These are phyloP conservation scores for Pachyseris speciosa DNA, from an alignment of 64 coral and sea anemone genomes.

Conservation along the genomic window DNA sequence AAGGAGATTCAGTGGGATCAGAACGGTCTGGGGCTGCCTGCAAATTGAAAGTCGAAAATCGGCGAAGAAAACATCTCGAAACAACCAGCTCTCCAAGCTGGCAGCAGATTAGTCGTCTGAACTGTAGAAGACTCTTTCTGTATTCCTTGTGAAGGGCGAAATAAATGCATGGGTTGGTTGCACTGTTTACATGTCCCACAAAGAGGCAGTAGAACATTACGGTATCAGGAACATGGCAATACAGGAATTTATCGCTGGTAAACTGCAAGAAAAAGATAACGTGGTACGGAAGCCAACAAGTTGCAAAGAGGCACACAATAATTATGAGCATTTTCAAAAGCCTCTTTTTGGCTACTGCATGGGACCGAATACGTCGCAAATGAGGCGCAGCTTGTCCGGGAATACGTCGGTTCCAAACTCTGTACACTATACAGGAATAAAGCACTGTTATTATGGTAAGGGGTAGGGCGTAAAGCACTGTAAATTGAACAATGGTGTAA, in stretches of 20 bases:
- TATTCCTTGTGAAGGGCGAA: slow-evolving; percentile 46
- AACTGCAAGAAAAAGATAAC: slow-evolving; percentile 33
- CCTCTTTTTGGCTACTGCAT: slow-evolving; percentile 16
- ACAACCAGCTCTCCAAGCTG: not conserved
- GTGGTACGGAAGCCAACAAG: slow-evolving; percentile 62
- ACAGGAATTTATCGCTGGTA: not conserved
- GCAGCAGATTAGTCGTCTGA: not conserved
- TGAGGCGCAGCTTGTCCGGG: slow-evolving; percentile 30
- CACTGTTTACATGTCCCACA: slow-evolving; percentile 51
- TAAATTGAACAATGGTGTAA: slow-evolving; percentile 44
- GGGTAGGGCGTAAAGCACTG: slow-evolving; percentile 27
- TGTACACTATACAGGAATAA: slow-evolving; percentile 19
- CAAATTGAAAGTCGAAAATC: not conserved
- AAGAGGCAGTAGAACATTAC: slow-evolving; percentile 25
- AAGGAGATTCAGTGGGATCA: not conserved
- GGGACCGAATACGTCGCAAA: not conserved
- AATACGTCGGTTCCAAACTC: slow-evolving; percentile 40
- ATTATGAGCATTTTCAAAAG: slow-evolving; percentile 62
- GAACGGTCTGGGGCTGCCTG: not conserved
- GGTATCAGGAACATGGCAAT: not conserved
- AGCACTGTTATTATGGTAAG: not conserved
- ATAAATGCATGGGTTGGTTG: slow-evolving; percentile 63
- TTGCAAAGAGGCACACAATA: slow-evolving; percentile 48
- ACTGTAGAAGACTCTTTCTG: slow-evolving; percentile 14
- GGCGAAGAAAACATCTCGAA: not conserved